Evolutionary conservation across 2,113 vertebrate genomes (phyloP).

Genomic region (Herpetotheres cachinnans): DNA sequence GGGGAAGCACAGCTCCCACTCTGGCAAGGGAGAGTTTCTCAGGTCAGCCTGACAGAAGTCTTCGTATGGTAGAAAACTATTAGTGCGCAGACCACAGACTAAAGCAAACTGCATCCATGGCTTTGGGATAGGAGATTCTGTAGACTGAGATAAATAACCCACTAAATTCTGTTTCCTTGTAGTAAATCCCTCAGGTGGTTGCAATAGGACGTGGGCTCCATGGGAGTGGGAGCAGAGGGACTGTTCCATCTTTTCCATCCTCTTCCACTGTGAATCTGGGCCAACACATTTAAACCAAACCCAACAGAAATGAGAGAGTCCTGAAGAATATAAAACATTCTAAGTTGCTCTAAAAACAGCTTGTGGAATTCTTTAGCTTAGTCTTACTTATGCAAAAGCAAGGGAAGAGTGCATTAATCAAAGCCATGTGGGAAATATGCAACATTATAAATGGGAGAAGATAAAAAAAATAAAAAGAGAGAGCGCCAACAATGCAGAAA

Average conservation of each 20-base stretch:
- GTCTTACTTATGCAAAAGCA: neutral
- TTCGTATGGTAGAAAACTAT: neutral
- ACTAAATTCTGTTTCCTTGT: neutral
- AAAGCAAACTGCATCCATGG: neutral
- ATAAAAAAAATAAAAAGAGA: neutral
- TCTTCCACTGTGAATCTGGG: neutral
- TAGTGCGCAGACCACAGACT: neutral
- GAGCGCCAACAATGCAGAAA: neutral
- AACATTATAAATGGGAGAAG: neutral
- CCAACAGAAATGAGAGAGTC: neutral
- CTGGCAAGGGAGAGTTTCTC: neutral
- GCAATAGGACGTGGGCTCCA: neutral
- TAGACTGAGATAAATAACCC: neutral
- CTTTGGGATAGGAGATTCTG: neutral
- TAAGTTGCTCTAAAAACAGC: neutral
- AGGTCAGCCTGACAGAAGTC: neutral
- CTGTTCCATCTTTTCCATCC: neutral
- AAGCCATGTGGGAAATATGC: conserved; percentile 18
- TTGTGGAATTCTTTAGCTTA: conserved; percentile 18
- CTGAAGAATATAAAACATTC: neutral
- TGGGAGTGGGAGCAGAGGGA: neutral
- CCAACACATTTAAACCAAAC: neutral
- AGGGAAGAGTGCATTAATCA: conserved; percentile 11
- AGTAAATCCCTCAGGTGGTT: neutral
- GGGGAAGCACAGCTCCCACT: neutral